These are phyloP conservation scores for Aptenodytes patagonicus DNA, from an alignment of 2,113 vertebrate genomes.

Conservation along the genomic window DNA sequence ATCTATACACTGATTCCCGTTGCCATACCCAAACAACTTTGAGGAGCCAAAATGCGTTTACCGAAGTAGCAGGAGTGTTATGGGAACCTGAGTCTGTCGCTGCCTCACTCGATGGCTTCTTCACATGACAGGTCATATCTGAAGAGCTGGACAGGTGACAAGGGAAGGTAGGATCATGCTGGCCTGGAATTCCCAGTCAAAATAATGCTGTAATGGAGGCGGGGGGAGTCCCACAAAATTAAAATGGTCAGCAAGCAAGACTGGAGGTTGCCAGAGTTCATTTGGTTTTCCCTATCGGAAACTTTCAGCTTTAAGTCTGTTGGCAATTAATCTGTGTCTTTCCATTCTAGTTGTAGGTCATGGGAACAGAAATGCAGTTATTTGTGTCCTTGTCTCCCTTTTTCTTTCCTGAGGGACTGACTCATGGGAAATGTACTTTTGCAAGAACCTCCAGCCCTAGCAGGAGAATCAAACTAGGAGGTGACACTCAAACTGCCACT, in stretches of 20 bases:
- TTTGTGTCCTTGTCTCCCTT: not conserved
- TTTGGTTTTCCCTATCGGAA: not conserved
- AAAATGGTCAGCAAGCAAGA: not conserved
- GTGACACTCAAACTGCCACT: not conserved
- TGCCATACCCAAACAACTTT: not conserved
- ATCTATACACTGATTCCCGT: accelerated
- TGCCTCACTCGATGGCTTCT: not conserved
- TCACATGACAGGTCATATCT: not conserved
- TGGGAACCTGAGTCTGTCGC: not conserved
- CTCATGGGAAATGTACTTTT: not conserved
- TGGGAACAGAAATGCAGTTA: not conserved
- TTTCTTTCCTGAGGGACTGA: not conserved
- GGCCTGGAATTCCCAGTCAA: not conserved
- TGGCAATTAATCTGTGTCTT: not conserved
- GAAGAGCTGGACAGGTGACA: not conserved
- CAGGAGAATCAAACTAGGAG: not conserved
- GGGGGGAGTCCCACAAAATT: not conserved
- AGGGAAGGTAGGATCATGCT: not conserved
- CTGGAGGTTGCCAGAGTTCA: not conserved
- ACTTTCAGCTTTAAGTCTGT: not conserved
- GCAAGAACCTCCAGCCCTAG: not conserved
- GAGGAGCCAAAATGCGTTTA: not conserved
- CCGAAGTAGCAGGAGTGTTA: not conserved
- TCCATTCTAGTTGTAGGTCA: not conserved
- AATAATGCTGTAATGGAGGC: not conserved